phyloP scores from a whole-genome alignment of 2,797 vertebrate genomes.

The Chelon labrosus region DNA sequence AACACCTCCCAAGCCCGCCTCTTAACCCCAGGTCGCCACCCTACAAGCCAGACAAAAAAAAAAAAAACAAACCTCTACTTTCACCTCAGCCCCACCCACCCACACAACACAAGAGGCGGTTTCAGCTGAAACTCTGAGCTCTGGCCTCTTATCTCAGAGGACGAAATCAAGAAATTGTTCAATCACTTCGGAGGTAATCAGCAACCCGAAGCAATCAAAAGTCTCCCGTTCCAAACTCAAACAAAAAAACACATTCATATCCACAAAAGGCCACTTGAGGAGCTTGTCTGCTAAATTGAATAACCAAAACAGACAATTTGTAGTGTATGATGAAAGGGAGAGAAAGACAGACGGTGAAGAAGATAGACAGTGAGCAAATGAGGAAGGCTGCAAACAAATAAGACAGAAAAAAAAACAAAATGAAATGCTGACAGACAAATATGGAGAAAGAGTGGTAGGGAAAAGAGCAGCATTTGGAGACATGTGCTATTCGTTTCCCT shows the following conservation, averaged over 20 bases:
- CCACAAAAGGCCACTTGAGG: conserved; percentile 8
- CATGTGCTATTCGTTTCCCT: conserved; percentile 53
- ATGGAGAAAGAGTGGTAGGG: conserved; percentile 23
- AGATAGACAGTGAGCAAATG: conserved; percentile 38
- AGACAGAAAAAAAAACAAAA: background rate
- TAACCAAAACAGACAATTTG: conserved; percentile 29
- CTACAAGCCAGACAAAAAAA: background rate
- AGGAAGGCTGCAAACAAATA: conserved; percentile 29
- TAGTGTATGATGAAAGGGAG: conserved; percentile 48
- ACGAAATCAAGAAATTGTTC: conserved; percentile 11
- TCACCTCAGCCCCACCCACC: conserved; percentile 34
- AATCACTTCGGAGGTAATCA: conserved; percentile 13
- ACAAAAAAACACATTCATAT: conserved; percentile 10
- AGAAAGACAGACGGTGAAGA: conserved; percentile 36
- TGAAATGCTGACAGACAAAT: conserved; percentile 39
- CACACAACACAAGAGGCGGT: conserved; percentile 22
- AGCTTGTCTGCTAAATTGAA: conserved; percentile 37
- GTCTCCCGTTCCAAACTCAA: background rate
- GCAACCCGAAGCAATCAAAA: conserved; percentile 28
- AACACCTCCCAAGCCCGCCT: conserved; percentile 25
- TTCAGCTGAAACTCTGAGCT: conserved; percentile 47
- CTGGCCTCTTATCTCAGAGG: background rate
- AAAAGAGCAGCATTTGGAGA: conserved; percentile 56
- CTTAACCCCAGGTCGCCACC: conserved; percentile 30
- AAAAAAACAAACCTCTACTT: conserved; percentile 31